Base-by-base conservation (phyloP, 2,888 invertebrate species). In the Patella depressa region DNA sequence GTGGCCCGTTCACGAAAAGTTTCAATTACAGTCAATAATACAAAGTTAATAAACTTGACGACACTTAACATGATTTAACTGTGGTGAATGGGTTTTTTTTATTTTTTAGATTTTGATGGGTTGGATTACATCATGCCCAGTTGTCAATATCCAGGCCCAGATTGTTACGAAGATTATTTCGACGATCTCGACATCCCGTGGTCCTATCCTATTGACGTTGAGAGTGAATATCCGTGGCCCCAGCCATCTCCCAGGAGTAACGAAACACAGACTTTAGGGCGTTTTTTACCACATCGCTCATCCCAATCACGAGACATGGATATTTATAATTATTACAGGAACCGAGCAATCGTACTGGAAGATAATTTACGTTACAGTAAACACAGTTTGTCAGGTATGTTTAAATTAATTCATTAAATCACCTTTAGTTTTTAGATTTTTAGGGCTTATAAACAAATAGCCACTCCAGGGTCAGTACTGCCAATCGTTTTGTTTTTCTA, bases 291-390 rank as follows among this genome's bases (percentile, higher is more conserved):
- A 45, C 45, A 45, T 9, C 45, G 45, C 45, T 45, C 45, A 9
- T 45, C 45, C 7, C 19, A 24, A 65, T 24, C 19, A 24, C 65
- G 19, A 19, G 65, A 65, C 19, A 19, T 65, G 12, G 24, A 19
- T 65, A 65, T 65, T 24, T 65, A 65, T 65, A 65, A 65, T 65
- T 24, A 65, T 65, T 65, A 65, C 24, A 65, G 24, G 24, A 65
- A 65, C 1, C 24, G 24, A 24, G 19, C 65, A 14, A 24, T 24
- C 24, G 24, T 24, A 12, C 12, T 65, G 14, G 19, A 65, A 65
- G 65, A 65, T 65, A 24, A 65, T 24, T 11, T 24, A 4, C 19
- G 24, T 65, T 24, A 65, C 24, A 65, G 65, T 65, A 19, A 14
- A 11, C 3, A 19, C 11, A 65, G 65, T 19, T 65, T 65, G 4